Evolutionary conservation across 2,888 invertebrate genomes (phyloP).

Genomic region (Yponomeuta malinellus): DNA sequence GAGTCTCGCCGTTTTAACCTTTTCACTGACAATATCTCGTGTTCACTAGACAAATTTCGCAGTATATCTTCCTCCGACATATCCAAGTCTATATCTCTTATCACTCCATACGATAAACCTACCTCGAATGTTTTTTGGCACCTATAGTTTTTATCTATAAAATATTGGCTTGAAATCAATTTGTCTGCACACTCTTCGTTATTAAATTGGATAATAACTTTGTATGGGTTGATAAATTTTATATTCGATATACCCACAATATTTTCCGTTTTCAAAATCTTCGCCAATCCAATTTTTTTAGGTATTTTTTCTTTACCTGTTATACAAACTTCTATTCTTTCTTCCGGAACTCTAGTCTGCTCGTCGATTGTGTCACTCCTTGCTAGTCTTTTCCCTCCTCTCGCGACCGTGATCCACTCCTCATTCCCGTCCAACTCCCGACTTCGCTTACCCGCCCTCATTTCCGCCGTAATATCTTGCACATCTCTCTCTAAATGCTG

Average conservation of each 20-base stretch:
- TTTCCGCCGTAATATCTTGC: neutral
- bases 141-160: neutral
- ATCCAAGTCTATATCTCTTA: conserved; percentile 10
- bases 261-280: neutral
- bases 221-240: conserved; percentile 5
- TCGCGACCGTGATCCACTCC: neutral
- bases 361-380: neutral
- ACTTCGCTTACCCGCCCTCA: neutral
- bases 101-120: neutral
- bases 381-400: neutral
- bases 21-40: neutral
- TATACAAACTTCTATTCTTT: conserved; percentile 1
- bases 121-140: neutral
- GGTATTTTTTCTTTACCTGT: conserved; percentile 8
- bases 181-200: neutral
- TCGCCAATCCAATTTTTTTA: conserved; percentile 15
- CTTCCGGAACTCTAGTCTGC: neutral
- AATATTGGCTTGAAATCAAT: neutral
- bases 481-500: neutral
- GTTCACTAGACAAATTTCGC: neutral
- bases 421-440: neutral
- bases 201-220: neutral
- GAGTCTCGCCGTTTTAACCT: neutral
- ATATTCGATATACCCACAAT: neutral
- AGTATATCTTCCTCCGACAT: conserved; percentile 4